Conservation (phyloP, 2,113 vertebrate species). For the Pantherophis guttatus region DNA sequence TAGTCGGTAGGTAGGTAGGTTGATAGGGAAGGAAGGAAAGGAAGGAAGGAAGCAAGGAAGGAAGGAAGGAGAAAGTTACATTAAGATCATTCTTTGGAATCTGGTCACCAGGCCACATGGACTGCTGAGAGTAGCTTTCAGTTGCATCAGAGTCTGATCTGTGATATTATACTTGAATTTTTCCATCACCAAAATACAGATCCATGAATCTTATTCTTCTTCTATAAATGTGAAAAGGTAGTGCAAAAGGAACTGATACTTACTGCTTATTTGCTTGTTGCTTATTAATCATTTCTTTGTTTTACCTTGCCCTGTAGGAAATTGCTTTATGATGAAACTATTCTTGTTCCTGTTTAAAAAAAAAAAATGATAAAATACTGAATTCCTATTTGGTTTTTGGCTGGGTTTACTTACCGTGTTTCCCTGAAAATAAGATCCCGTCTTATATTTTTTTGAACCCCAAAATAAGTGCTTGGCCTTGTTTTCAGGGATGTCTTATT, state of each 20-base stretch:
- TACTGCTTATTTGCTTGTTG: not conserved
- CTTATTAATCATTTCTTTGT: not conserved
- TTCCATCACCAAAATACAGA: not conserved
- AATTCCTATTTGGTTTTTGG: not conserved
- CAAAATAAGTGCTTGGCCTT: no score
- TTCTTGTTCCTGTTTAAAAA: not conserved
- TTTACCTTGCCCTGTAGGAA: not conserved
- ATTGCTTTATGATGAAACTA: not conserved
- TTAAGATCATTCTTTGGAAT: not conserved
- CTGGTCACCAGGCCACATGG: not conserved
- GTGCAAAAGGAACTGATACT: not conserved
- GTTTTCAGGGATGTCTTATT: no score
- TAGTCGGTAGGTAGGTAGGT: not conserved
- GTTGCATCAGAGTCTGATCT: not conserved
- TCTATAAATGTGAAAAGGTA: not conserved
- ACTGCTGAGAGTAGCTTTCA: not conserved
- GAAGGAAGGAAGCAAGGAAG: not conserved
- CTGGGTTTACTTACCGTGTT: not conserved
- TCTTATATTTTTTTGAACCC: no score
- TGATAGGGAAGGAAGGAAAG: not conserved
- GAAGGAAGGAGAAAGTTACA: not conserved
- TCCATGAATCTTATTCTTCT: not conserved
- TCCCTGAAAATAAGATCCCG: no score
- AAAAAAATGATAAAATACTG: no score
- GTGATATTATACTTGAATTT: not conserved